A percentile compares a stretch with the other conserved stretches of the same genome.
Evolutionary conservation across 2,888 invertebrate genomes (phyloP).

Genomic region (Cephus pulcher): DNA sequence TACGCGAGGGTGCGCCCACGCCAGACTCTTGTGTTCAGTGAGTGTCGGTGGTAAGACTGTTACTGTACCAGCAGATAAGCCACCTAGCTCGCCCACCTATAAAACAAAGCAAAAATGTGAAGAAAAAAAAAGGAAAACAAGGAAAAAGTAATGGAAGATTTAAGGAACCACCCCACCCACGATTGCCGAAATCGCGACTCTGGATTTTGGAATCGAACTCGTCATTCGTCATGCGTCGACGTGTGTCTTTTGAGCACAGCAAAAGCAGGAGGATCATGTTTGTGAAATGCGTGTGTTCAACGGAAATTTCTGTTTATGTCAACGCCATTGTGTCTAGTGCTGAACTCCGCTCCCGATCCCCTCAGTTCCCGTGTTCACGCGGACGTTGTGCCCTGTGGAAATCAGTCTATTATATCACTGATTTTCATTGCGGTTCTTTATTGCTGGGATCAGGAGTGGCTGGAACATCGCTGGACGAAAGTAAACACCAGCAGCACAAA

Average conservation of each 20-base stretch:
- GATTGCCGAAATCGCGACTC: neutral
- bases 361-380: neutral
- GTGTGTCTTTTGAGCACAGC: neutral
- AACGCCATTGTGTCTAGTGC: neutral
- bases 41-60: constrained; percentile 35
- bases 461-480: constrained; percentile 7
- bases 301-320: neutral
- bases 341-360: neutral
- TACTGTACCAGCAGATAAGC: constrained; percentile 10
- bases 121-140: constrained; percentile 1
- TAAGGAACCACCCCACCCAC: neutral
- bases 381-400: neutral
- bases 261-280: neutral
- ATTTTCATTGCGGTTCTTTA: neutral
- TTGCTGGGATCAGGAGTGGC: neutral
- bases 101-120: constrained; percentile 10
- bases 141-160: constrained; percentile 2
- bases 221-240: constrained; percentile 1
- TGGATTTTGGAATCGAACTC: constrained; percentile 1
- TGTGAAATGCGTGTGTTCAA: constrained; percentile 4
- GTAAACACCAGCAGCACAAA: constrained; percentile 30
- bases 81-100: constrained; percentile 18
- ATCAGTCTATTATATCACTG: neutral
- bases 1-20: constrained; percentile 34
- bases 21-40: constrained; percentile 45